Base-by-base conservation (phyloP, 1,140 invertebrate genomes). In the Octopus bimaculoides region DNA sequence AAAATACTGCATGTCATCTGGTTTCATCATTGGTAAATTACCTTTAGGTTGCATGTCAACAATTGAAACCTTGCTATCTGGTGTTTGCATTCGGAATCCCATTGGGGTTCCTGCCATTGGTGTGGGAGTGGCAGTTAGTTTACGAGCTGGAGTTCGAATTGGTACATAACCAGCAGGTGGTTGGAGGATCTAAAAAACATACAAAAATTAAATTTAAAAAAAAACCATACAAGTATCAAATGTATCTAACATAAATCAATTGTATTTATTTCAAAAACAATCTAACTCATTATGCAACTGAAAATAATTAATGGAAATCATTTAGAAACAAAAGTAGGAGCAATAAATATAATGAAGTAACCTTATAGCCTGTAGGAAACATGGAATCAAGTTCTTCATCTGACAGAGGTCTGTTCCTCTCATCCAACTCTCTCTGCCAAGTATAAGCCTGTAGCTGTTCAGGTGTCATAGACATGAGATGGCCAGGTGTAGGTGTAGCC, bases 1-100 rank as follows among this genome's bases (percentile, higher is more conserved):
- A 91, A 99, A 99, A 91, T 99, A 99, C 90, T 99, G 98, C 52
- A 98, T 97, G 92, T 99, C 98, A 91, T 99, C 98, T 0, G 98
- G 98, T 90, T 99, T 99, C 93, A 99, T 95, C 88, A 99, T 97
- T 20, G 98, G 98, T 78, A 99, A 91, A 91, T 99, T 98, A 93
- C 93, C 93, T 90, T 98, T 98, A 0, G 98, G 98, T 90, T 99
- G 98, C 88, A 97, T 96, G 87, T 99, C 98, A 75, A 98, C 93
- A 87, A 97, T 95, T 87, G 96, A 84, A 4, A 88, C 87, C 66
- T 93, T 91, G 93, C 94, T 89, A 96, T 92, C 91, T 41, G 91
- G 91, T 6, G 91, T 92, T 81, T 90, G 89, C 91, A 99, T 99
- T 87, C 97, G 97, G 91, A 99, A 99, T 52, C 98, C 98, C 85